Evolutionary conservation across 1,140 invertebrate species (phyloP).

Genomic region (Drosophila hydei): DNA sequence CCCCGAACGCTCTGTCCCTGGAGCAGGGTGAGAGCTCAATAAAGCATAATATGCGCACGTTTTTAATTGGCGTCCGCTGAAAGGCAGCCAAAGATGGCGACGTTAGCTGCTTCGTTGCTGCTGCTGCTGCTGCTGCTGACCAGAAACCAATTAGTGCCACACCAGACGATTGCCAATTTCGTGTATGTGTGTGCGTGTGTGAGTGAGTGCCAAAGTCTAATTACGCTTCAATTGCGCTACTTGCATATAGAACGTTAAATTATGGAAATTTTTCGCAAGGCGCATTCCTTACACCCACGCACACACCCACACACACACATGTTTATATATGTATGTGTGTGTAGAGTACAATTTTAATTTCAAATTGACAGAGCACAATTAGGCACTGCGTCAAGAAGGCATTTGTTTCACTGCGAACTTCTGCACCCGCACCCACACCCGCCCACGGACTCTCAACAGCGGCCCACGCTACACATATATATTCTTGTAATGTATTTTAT

Average conservation of each 20-base stretch:
- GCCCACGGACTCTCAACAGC: too few relatives aligned
- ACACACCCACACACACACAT: neutral
- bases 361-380: slow-evolving; percentile 78
- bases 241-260: slow-evolving; percentile 83
- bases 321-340: slow-evolving; percentile 23
- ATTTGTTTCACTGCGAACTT: neutral
- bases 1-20: neutral
- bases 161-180: slow-evolving; percentile 58
- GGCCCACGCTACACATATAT: neutral
- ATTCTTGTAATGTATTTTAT: slow-evolving; percentile 82
- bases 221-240: slow-evolving; percentile 83
- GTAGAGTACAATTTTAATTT: slow-evolving; percentile 72
- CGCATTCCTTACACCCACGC: slow-evolving; percentile 66
- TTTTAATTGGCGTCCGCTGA: slow-evolving; percentile 79
- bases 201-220: slow-evolving; percentile 76
- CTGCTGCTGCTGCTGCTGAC: slow-evolving; percentile 55
- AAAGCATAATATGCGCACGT: slow-evolving; percentile 82
- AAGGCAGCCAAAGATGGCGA: slow-evolving; percentile 49
- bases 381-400: slow-evolving; percentile 45
- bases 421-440: too few relatives aligned
- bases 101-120: slow-evolving; percentile 26
- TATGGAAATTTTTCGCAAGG: slow-evolving; percentile 83
- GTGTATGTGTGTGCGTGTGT: slow-evolving; percentile 31
- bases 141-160: slow-evolving; percentile 79
- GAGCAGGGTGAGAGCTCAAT: slow-evolving; percentile 61